Evolutionary conservation across 2,888 invertebrate species (phyloP).

Genomic region (Harmothoe impar): DNA sequence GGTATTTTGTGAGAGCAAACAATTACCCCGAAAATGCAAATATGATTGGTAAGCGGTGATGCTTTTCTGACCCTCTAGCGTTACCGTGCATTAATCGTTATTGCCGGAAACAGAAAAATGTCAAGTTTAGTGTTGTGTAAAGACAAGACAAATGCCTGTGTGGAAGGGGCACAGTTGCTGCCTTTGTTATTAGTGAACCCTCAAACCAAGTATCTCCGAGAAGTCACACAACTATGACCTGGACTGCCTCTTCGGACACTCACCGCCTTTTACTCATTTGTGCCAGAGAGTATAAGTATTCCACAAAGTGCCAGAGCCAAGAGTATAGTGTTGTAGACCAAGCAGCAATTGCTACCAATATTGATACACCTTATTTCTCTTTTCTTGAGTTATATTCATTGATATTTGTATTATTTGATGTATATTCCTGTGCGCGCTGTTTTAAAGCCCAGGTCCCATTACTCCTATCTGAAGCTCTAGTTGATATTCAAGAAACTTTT

Average conservation of each 20-base stretch:
- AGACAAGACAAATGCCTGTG: neutral
- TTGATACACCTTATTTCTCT: neutral
- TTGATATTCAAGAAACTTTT: neutral
- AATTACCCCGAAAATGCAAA: neutral
- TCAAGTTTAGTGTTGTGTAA: slow-evolving; percentile 1
- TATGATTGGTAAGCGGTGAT: slow-evolving; percentile 29
- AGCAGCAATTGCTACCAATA: neutral
- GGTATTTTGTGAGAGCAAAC: neutral
- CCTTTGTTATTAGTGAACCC: neutral
- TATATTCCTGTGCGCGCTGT: neutral
- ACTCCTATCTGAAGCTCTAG: neutral
- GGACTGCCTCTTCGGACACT: slow-evolving; percentile 17
- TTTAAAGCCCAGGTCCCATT: neutral
- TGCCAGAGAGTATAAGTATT: neutral
- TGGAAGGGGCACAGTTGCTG: neutral
- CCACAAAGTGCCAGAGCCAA: slow-evolving; percentile 12
- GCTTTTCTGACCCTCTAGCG: slow-evolving; percentile 59
- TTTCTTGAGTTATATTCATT: slow-evolving; percentile 3
- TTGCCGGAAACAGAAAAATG: neutral
- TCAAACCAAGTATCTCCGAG: neutral
- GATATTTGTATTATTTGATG: neutral
- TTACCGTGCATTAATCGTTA: neutral
- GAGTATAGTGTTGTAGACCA: neutral
- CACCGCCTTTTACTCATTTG: neutral
- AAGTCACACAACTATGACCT: slow-evolving; percentile 59